Evolutionary conservation across 2,797 vertebrate species (phyloP), one percentile per base, ranked within the genome.

Genomic region (Oryzias dopingdopingensis): DNA sequence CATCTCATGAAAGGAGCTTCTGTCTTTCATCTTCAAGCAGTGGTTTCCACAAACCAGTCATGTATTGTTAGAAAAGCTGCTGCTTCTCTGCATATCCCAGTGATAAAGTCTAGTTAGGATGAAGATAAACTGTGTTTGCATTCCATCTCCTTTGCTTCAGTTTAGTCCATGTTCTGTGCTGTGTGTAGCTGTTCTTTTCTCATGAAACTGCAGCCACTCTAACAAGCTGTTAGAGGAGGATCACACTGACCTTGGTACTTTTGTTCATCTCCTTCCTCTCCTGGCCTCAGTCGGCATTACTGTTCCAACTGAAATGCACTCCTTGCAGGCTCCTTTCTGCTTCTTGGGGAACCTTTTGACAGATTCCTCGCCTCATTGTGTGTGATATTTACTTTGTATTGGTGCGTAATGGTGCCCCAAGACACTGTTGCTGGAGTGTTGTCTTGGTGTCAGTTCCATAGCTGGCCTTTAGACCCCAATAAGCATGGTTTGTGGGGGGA

Each of bases 381-480:
- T 79, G 75, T 60, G 62, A 70, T 72, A 69, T 77, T 79, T 76
- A 79, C 78, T 88, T 80, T 79, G 81, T 83, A 60, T 66, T 42
- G 49, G 59, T 62, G 76, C 64, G 76, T 65, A 84, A 81, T 65
- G 60, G 72, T 49, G 72, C 76, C 56, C 74, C 70, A 29, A 82
- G 70, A 81, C 75, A 75, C 82, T 70, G 78, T 83, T 83, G 70
- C 74, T 55, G 56, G 43, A 73, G 68, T 59, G 59, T 74, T 72
- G 85, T 84, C 73, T 76, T 49, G 74, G 73, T 77, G 70, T 84
- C 74, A 76, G 67, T 71, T 84, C 74, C 64, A 43, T 52, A 17
- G 65, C 61, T 81, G 77, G 77, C 84, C 67, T 65, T 32, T 44
- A 76, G 81, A 86, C 84, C 76, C 72, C 75, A 81, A 70, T 84